Conservation (phyloP, 2,797 vertebrate genomes). For the Danio choprae region DNA sequence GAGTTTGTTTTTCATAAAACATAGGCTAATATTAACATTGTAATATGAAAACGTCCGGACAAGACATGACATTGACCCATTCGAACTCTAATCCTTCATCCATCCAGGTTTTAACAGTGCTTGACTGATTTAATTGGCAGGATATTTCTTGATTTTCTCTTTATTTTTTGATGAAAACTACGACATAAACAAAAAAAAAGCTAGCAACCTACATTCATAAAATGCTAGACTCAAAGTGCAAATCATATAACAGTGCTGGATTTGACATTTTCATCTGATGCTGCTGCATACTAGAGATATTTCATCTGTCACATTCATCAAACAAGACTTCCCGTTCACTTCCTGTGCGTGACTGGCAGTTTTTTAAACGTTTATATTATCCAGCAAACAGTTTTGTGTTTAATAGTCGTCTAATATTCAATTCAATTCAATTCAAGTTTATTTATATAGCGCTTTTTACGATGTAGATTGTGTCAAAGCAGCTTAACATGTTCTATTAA, state of each 20-base stretch:
- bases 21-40: conserved; percentile 12
- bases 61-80: conserved; percentile 30
- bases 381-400: no score
- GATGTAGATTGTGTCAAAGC: no score
- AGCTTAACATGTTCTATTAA: no score
- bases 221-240: conserved; percentile 56
- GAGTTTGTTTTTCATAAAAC: conserved; percentile 38
- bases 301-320: conserved; percentile 64
- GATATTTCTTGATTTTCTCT: neutral
- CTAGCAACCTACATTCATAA: conserved; percentile 54
- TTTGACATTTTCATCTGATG: conserved; percentile 39
- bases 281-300: conserved; percentile 55
- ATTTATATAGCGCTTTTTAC: no score
- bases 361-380: neutral
- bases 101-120: conserved; percentile 16
- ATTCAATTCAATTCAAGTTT: no score
- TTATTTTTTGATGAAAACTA: neutral
- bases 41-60: conserved; percentile 24
- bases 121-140: conserved; percentile 9
- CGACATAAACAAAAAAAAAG: no score
- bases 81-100: conserved; percentile 11
- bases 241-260: conserved; percentile 51
- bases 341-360: conserved; percentile 7
- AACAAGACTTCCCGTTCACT: conserved; percentile 50
- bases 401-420: no score